These are phyloP conservation scores for Drosophila micromelanica DNA, from an alignment of 1,140 invertebrate genomes.

Conservation along the genomic window DNA sequence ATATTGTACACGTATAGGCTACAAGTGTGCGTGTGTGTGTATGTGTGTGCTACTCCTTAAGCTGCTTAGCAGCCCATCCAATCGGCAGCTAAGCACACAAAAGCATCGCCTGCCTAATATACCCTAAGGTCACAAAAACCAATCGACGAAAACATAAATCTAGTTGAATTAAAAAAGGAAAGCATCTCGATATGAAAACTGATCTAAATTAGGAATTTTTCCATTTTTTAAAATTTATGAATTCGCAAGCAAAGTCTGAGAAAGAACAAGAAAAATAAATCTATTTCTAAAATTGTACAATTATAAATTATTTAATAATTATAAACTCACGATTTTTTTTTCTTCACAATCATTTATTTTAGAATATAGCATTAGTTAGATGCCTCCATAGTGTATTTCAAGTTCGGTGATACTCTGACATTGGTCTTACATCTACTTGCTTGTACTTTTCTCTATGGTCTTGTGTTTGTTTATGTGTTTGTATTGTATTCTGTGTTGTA, in stretches of 20 bases:
- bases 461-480: slow-evolving; percentile 51
- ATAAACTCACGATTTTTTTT: no score
- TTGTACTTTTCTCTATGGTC: slow-evolving; percentile 38
- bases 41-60: slow-evolving; percentile 61
- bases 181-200: not conserved
- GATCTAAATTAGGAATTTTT: not conserved
- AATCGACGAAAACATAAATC: slow-evolving; percentile 39
- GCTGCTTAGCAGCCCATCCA: slow-evolving; percentile 66
- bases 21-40: slow-evolving; percentile 15
- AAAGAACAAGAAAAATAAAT: no score
- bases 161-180: slow-evolving; percentile 1
- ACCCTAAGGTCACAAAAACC: slow-evolving; percentile 45
- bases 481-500: slow-evolving; percentile 74
- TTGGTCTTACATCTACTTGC: not conserved
- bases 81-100: slow-evolving; percentile 71
- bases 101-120: slow-evolving; percentile 41
- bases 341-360: no score
- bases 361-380: no score
- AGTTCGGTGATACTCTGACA: slow-evolving; percentile 1
- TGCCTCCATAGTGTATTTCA: not conserved
- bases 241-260: no score
- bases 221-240: no score
- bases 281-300: no score
- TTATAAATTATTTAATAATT: no score
- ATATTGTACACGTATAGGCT: slow-evolving; percentile 36